A percentile compares a stretch with the other conserved stretches of the same genome.
Conservation (phyloP, 1,140 invertebrate species). For the Drosophila sulfurigaster region DNA sequence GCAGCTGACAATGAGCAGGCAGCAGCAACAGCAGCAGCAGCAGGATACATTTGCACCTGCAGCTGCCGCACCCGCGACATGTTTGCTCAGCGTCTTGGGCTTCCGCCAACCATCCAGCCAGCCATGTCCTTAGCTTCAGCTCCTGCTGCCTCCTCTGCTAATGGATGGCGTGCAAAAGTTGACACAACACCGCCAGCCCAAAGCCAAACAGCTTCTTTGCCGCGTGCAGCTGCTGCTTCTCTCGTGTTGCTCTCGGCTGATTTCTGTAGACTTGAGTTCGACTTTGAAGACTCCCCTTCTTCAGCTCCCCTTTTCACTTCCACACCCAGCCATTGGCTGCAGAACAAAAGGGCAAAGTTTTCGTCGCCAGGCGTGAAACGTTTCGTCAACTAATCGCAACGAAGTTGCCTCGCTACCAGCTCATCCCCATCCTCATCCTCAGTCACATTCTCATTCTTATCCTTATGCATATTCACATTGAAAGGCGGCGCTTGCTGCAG, state of each 20-base stretch:
- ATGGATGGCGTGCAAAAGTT: slow-evolving; percentile 80
- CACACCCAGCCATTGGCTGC: slow-evolving; percentile 1
- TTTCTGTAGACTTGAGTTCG: slow-evolving; percentile 13
- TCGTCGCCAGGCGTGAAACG: slow-evolving; percentile 68
- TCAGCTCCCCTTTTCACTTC: not conserved
- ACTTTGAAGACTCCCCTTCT: slow-evolving; percentile 19
- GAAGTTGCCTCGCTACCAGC: slow-evolving; percentile 19
- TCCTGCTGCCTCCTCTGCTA: slow-evolving; percentile 33
- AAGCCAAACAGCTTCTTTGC: slow-evolving; percentile 70
- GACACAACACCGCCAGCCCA: slow-evolving; percentile 75
- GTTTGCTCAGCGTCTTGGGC: slow-evolving; percentile 71
- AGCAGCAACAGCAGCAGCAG: slow-evolving; percentile 10
- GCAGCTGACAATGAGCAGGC: slow-evolving; percentile 69
- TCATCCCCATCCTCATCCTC: slow-evolving; percentile 8
- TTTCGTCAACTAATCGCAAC: slow-evolving; percentile 72
- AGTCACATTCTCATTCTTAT: not conserved
- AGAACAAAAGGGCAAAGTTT: slow-evolving; percentile 74
- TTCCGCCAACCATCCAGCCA: slow-evolving; percentile 32
- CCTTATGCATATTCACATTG: slow-evolving; percentile 3
- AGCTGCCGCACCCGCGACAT: slow-evolving; percentile 64
- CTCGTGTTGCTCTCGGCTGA: not conserved
- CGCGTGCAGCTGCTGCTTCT: slow-evolving; percentile 64
- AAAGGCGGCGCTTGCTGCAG: slow-evolving; percentile 18
- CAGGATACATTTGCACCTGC: slow-evolving; percentile 81
- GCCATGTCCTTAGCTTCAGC: slow-evolving; percentile 15